A percentile compares a stretch with the other conserved stretches of the same genome.
These are phyloP conservation scores for Diabrotica undecimpunctata DNA, from an alignment of 1,140 invertebrate species.

Conservation along the genomic window DNA sequence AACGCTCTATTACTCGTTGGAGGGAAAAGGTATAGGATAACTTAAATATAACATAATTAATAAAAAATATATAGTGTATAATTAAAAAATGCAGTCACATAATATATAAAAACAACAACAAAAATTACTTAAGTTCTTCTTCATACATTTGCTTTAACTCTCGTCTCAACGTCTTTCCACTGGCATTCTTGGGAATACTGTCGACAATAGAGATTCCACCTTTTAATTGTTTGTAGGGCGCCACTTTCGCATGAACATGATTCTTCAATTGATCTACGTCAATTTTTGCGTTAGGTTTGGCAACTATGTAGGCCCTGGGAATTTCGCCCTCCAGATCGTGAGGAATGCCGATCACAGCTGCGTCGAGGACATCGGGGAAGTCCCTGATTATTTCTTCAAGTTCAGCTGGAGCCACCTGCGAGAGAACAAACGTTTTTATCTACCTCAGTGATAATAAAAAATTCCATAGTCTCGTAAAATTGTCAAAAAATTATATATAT, in stretches of 20 bases:
- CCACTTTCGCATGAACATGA: conserved; percentile 48
- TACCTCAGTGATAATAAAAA: conserved; percentile 38
- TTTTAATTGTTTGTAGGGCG: conserved; percentile 47
- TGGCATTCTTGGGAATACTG: conserved; percentile 61
- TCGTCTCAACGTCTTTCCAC: conserved; percentile 63
- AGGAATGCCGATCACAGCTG: conserved; percentile 77
- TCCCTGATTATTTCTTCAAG: conserved; percentile 76
- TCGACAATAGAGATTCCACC: conserved; percentile 56
- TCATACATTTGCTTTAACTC: conserved; percentile 46
- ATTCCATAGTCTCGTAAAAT: neutral
- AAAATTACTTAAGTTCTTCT: conserved; percentile 20
- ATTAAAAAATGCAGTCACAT: too few species aligned
- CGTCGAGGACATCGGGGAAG: conserved; percentile 73
- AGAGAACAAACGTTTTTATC: conserved; percentile 37
- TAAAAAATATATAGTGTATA: too few species aligned
- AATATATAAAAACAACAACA: neutral
- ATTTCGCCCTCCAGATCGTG: conserved; percentile 70
- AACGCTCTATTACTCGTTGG: too few species aligned
- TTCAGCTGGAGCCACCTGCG: conserved; percentile 84
- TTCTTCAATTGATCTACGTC: conserved; percentile 47
- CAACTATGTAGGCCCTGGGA: conserved; percentile 68
- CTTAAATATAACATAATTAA: too few species aligned
- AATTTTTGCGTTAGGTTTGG: conserved; percentile 55
- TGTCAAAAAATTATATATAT: too few species aligned
- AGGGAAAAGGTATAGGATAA: too few species aligned